Evolutionary conservation across 2,113 vertebrate genomes (phyloP).

Genomic region (Anas platyrhynchos): DNA sequence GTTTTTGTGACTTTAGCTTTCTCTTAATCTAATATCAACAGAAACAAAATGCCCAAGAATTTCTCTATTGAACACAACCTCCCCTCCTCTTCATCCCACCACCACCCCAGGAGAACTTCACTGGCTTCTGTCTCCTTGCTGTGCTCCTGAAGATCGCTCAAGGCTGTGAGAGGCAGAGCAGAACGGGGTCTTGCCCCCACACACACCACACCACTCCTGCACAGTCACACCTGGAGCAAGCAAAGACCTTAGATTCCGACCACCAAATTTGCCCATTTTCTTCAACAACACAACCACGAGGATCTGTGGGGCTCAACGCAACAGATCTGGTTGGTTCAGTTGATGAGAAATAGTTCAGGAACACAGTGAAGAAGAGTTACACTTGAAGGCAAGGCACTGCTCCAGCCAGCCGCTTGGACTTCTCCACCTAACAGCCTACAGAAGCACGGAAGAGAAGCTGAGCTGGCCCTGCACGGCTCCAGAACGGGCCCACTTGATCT

Average conservation of each 20-base stretch:
- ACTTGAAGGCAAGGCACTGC: background rate
- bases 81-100: rapidly evolving
- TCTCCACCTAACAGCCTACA: rapidly evolving
- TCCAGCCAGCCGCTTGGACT: background rate
- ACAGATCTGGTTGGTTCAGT: background rate
- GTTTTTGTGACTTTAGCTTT: background rate
- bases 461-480: rapidly evolving
- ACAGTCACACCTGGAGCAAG: background rate
- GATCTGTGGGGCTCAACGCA: background rate
- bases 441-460: rapidly evolving
- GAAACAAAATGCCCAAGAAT: background rate
- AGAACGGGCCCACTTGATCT: background rate
- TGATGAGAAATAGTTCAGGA: background rate
- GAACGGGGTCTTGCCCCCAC: background rate
- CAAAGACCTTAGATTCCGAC: background rate
- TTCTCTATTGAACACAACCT: background rate
- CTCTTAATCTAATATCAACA: background rate
- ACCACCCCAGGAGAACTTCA: background rate
- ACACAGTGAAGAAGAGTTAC: rapidly evolving
- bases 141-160: background rate
- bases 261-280: rapidly evolving
- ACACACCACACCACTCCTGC: background rate
- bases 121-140: too few species aligned
- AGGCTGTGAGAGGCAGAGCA: background rate
- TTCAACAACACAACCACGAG: background rate